A percentile compares a stretch with the other conserved stretches of the same genome.
These are phyloP conservation scores for Ridgeia piscesae DNA, from an alignment of 1,140 invertebrate species.

Conservation along the genomic window DNA sequence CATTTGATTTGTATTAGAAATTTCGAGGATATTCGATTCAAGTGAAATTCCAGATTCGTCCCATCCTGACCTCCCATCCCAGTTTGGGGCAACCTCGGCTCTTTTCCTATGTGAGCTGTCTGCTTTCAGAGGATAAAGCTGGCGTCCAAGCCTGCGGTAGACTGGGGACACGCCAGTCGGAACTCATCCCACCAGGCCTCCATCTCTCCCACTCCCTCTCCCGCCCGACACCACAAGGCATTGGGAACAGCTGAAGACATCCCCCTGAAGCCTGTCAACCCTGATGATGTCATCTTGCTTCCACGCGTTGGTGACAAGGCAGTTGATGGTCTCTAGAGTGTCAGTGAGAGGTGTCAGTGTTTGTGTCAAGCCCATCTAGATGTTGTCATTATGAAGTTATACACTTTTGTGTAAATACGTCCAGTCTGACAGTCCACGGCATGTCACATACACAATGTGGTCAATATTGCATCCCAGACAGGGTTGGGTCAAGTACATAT, in stretches of 20 bases:
- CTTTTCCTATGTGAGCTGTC: neutral
- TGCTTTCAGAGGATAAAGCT: neutral
- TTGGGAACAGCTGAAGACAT: neutral
- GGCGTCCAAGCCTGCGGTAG: neutral
- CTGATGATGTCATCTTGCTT: neutral
- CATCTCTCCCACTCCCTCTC: neutral
- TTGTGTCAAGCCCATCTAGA: too few species aligned
- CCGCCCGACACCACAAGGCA: neutral
- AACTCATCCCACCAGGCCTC: neutral
- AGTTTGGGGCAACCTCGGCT: too few species aligned
- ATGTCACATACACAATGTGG: too few species aligned
- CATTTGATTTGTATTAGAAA: too few species aligned
- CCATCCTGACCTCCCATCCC: too few species aligned
- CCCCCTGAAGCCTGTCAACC: neutral
- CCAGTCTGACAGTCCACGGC: too few species aligned
- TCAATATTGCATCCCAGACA: too few species aligned
- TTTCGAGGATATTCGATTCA: too few species aligned
- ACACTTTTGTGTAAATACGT: too few species aligned
- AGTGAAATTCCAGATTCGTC: too few species aligned
- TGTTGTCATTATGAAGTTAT: too few species aligned
- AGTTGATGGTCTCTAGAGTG: neutral
- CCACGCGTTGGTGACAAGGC: neutral
- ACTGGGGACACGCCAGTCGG: neutral
- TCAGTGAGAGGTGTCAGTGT: neutral
- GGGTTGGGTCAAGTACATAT: too few species aligned